Evolutionary conservation across 2,888 invertebrate species (phyloP), one percentile per base, ranked within the genome.

Genomic region (Diarsia dahlii): DNA sequence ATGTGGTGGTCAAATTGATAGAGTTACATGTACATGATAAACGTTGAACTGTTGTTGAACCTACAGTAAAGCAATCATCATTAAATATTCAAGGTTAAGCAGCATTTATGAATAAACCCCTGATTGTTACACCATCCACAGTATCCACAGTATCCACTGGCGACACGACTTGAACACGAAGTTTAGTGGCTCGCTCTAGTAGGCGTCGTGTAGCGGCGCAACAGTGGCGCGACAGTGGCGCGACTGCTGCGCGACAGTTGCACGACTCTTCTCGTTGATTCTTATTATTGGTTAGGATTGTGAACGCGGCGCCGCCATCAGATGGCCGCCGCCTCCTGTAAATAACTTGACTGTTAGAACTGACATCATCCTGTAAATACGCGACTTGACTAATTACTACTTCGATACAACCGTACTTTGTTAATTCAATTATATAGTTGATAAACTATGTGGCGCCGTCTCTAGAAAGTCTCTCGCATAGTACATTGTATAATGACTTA

Each of bases 281-380:
- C 73, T 63, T n/a, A 71, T 76, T 46, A 71, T 69, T 62, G 39
- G 52, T 75, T 70, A 75, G 63, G 52, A 20, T 71, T 69, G 70
- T n/a, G 64, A 66, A 66, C 72, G 74, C 65, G 71, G 65, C 34
- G 60, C 60, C 34, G 69, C 79, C 68, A 82, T 68, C 58, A 62
- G 74, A 74, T 69, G 79, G 74, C 65, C 46, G 63, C 34, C 62
- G 67, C 54, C 64, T 70, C 50, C 60, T 75, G 73, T 83, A 78
- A 60, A 76, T 73, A 69, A 76, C 71, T 66, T 71, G 65, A 56
- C 70, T 60, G 70, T 71, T 75, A 78, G 63, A 60, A 71, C 69
- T 73, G 68, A 60, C 62, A 58, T 72, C 74, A 56, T 12, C 18
- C 39, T 78, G 78, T 81, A 83, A 71, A 69, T 64, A 76, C 18